Evolutionary conservation across 2,888 invertebrate species (phyloP), one percentile per base, ranked within the genome.

Genomic region (Ennomos fuscantarius): DNA sequence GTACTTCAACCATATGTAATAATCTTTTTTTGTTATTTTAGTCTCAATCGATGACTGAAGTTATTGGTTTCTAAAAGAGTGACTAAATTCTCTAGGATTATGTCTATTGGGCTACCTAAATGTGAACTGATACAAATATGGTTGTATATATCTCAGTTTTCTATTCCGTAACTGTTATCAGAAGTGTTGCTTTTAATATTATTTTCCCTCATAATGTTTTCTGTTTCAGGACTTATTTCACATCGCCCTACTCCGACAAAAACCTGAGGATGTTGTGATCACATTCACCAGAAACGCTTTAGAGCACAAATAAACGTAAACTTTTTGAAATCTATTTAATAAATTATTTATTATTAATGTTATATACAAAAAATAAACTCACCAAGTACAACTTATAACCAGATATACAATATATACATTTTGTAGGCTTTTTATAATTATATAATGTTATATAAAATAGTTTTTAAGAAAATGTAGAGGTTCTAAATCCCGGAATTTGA

Each of bases 161-260:
- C 15, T 13, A 1, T 45, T 35, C 43, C 31, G 6, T 8, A 35
- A 9, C 13, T n/a, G 32, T 9, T 8, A 1, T 24, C 35, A 8
- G 15, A 9, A 32, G 9, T 37, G 32, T 8, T 32, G 1, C 35
- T 24, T 9, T 10, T 37, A 15, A 8, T 46, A 24, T 34, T 49
- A 1, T 41, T 36, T 35, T 12, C 9, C 9, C 40, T 11, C 11
- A 46, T 35, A 33, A 15, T 51, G 1, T 56, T 47, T 66, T 74
- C 69, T 75, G 74, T 93, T 93, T 35, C 93, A 95, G 95, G 84
- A 93, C 93, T 69, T 95, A 94, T 92, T 94, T 95, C 84, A 93
- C 93, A 76, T 95, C 94, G 74, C 94, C 95, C 60, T 93, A 93
- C 83, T 93, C 94, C 62, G 94, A 94, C 86, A 94, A 93, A 82